Percentiles rank a stretch among this genome's conserved stretches.
Conservation (phyloP, 2,113 vertebrate species). For the Carollia perspicillata region DNA sequence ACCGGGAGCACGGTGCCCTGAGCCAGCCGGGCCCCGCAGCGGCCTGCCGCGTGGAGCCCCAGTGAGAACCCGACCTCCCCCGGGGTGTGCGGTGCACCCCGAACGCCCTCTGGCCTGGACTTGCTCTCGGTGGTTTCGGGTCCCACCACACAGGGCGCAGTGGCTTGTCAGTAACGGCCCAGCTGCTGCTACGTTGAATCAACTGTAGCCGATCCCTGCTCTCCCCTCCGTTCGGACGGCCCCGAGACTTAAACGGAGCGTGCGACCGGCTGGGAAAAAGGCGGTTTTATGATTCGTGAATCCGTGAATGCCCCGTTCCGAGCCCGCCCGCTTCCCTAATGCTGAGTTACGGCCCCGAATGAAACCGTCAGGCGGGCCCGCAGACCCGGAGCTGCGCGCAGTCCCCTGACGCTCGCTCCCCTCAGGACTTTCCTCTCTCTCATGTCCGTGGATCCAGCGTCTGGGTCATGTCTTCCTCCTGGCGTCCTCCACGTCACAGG, state of each 20-base stretch:
- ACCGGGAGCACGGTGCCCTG: background rate
- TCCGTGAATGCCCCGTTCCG: constrained; percentile 74
- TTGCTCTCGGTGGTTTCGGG: background rate
- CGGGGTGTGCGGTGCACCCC: background rate
- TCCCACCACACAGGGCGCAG: constrained; percentile 56
- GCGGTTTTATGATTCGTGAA: constrained; percentile 79
- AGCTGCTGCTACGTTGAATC: constrained; percentile 69
- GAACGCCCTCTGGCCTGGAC: background rate
- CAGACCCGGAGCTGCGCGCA: constrained; percentile 59
- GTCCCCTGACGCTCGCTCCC: constrained; percentile 57
- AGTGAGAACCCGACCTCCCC: background rate
- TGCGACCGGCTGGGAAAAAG: constrained; percentile 72
- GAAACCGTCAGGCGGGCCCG: constrained; percentile 71
- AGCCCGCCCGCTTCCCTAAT: constrained; percentile 66
- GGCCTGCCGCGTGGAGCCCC: constrained; percentile 46
- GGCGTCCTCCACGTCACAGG: background rate
- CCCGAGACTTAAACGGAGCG: constrained; percentile 76
- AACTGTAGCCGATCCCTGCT: constrained; percentile 55
- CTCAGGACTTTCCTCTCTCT: constrained; percentile 14
- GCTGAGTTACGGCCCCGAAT: constrained; percentile 73
- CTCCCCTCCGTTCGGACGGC: constrained; percentile 70
- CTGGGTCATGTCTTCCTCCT: constrained; percentile 50
- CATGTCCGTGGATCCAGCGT: constrained; percentile 65
- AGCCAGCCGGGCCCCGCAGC: background rate
- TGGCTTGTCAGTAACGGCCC: constrained; percentile 69